Evolutionary conservation across 2,797 vertebrate species (phyloP).

Genomic region (Lepilemur ruficaudatus): DNA sequence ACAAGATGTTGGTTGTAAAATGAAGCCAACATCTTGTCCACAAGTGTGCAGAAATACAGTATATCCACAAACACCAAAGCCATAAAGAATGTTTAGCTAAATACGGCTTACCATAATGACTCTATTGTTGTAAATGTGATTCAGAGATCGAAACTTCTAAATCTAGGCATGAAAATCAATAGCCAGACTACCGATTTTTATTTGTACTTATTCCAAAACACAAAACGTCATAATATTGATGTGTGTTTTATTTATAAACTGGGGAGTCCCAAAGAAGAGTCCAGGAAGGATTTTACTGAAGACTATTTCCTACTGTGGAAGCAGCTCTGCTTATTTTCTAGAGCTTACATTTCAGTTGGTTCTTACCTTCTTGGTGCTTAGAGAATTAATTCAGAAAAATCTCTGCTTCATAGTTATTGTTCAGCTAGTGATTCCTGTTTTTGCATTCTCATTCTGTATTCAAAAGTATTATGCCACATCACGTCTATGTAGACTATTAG

Average conservation of each 20-base stretch:
- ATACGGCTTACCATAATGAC: constrained; percentile 52
- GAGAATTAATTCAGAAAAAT: background rate
- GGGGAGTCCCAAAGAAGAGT: background rate
- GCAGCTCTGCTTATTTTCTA: background rate
- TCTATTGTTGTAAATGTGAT: constrained; percentile 68
- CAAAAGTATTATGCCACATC: background rate
- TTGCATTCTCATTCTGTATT: background rate
- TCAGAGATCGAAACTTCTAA: constrained; percentile 72
- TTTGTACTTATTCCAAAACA: constrained; percentile 26
- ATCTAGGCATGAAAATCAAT: constrained; percentile 54
- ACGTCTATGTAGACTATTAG: background rate
- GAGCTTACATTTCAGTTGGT: background rate
- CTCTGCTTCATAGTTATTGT: background rate
- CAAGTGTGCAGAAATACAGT: constrained; percentile 85
- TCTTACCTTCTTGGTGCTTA: background rate
- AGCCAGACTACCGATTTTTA: constrained; percentile 5
- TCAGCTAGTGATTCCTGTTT: background rate
- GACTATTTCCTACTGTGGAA: background rate
- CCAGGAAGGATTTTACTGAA: background rate
- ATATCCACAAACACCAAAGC: constrained; percentile 72
- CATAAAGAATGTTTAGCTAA: constrained; percentile 52
- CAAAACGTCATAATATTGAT: background rate
- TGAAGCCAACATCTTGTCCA: constrained; percentile 87
- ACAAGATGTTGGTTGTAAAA: constrained; percentile 88
- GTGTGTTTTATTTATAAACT: background rate